phyloP scores from a whole-genome alignment of 2,888 invertebrate genomes.

The Brachypterus glaber region DNA sequence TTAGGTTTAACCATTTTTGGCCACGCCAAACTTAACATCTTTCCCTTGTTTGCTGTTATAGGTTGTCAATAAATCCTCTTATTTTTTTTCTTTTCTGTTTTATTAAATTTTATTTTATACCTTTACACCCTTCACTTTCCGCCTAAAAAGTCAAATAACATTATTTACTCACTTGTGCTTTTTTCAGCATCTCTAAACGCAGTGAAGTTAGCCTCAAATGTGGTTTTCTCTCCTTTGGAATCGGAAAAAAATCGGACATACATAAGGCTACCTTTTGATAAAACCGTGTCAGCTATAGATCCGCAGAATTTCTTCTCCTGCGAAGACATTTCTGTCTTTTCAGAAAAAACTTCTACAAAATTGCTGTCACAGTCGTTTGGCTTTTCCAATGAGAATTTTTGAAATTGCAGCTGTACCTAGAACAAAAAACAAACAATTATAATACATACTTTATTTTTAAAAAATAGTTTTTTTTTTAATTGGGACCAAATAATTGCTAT shows the following conservation, averaged over 20 bases:
- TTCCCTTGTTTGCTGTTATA: no score
- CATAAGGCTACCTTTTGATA: conserved; percentile 57
- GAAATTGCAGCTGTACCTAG: conserved; percentile 62
- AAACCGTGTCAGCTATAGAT: conserved; percentile 70
- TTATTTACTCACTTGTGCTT: conserved; percentile 38
- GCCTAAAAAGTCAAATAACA: conserved; percentile 16
- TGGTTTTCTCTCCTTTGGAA: conserved; percentile 47
- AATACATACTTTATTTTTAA: no score
- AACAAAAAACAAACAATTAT: conserved; percentile 28
- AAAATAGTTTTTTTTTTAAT: no score
- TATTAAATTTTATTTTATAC: no score
- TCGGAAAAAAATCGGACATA: conserved; percentile 66
- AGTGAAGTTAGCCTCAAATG: conserved; percentile 64
- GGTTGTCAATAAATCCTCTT: no score
- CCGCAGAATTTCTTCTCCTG: conserved; percentile 69
- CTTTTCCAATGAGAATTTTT: conserved; percentile 53
- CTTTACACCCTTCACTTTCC: conserved; percentile 11
- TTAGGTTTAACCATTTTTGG: no score
- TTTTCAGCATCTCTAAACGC: conserved; percentile 56
- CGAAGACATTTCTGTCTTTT: conserved; percentile 52
- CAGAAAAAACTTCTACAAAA: conserved; percentile 63
- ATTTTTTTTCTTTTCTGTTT: no score
- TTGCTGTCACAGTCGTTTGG: conserved; percentile 73
- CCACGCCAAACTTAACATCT: no score
- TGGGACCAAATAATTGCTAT: no score